Percentiles rank a stretch among this genome's conserved stretches.
These are phyloP conservation scores for Marisa cornuarietis DNA, from an alignment of 1,140 invertebrate genomes.

Conservation along the genomic window DNA sequence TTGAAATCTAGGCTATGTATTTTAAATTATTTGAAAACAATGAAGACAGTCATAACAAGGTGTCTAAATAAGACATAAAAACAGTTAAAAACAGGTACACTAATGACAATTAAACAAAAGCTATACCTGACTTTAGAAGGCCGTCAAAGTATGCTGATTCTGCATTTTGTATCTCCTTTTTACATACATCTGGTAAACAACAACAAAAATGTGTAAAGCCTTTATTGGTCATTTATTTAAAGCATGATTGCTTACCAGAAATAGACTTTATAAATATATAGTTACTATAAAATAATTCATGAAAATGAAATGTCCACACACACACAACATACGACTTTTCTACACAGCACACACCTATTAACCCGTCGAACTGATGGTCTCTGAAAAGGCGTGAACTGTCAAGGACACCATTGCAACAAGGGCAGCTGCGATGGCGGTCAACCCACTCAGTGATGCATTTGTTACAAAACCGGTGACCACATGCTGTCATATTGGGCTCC, in stretches of 20 bases:
- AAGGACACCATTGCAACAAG: conserved; percentile 54
- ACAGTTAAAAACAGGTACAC: neutral
- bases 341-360: conserved; percentile 45
- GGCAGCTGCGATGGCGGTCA: conserved; percentile 54
- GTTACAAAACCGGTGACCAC: conserved; percentile 57
- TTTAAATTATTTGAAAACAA: too few species aligned
- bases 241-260: too few species aligned
- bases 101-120: conserved; percentile 1
- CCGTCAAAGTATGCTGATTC: conserved; percentile 55
- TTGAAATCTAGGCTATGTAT: too few species aligned
- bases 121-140: conserved; percentile 44
- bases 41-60: too few species aligned
- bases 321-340: neutral
- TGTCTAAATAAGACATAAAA: neutral
- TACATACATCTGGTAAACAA: conserved; percentile 9
- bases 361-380: conserved; percentile 57
- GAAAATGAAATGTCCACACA: neutral
- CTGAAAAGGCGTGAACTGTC: conserved; percentile 35
- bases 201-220: neutral
- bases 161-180: conserved; percentile 46
- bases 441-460: conserved; percentile 60
- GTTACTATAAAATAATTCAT: too few species aligned
- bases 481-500: conserved; percentile 46
- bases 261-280: too few species aligned
- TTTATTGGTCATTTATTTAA: too few species aligned